Base-by-base conservation (phyloP, 2,113 vertebrate genomes). In the Mastomys coucha region DNA sequence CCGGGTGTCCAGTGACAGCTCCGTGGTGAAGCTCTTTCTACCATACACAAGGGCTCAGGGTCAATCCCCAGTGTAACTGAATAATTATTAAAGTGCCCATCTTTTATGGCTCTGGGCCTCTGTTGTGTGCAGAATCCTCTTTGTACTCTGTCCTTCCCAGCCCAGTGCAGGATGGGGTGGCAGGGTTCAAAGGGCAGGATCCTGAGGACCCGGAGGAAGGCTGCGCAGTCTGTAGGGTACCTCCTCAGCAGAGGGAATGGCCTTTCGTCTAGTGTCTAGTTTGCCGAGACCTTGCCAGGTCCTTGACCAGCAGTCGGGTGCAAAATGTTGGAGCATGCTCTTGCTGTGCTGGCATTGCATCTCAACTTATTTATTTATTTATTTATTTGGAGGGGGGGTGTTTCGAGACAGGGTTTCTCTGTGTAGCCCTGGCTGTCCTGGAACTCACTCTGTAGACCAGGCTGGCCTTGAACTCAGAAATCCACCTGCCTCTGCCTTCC, bases 111-210 rank as follows among this genome's bases (percentile, higher is more conserved):
- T 82, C 42, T n/a, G 26, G 3, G 17, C 72, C 36, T 36, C 3
- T 0, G 1, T 17, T 7, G 28, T 49, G 0, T 2, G 0, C 4
- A 20, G 31, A 2, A 10, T 58, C 5, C 20, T 8, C 28, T 11
- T 88, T 1, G 4, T 3, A 1, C 20, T 42, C 7, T 65, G 91
- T 45, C 51, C 8, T 13, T 60, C 53, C 7, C 7, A 5, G 1
- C 36, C n/a, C 24, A 13, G 14, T 4, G 1, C 1, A 28, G 24
- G n/a, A 17, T 82, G 28, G 80, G 19, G 16, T 49, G 4, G n/a
- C 53, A 81, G 19, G 12, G 2, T 75, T 60, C 17, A 77, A 53
- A 16, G 17, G 39, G 8, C 1, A 2, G 67, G 76, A 0, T 53
- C 73, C 28, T 5, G 14, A n/a, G 28, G 20, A 39, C 58, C 8